Conservation (phyloP, 2,113 vertebrate genomes). For the Aplodontia rufa region DNA sequence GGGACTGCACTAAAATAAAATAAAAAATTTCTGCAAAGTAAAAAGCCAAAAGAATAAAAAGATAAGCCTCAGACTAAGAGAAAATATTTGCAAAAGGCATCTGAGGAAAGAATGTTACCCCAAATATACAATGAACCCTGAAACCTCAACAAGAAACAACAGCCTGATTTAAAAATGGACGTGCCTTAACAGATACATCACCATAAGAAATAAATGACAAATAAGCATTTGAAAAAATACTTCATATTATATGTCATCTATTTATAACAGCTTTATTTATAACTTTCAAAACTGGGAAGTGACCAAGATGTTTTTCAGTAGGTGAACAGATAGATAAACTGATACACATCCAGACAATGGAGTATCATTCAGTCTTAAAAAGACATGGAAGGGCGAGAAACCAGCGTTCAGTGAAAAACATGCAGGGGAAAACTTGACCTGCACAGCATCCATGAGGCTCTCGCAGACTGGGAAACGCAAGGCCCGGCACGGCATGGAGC, state of each 20-base stretch:
- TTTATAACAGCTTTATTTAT: background rate
- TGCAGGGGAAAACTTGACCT: background rate
- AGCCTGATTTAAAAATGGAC: too few relatives aligned
- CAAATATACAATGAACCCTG: too few relatives aligned
- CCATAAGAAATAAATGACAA: too few relatives aligned
- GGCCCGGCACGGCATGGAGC: too few relatives aligned
- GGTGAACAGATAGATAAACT: background rate
- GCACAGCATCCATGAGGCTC: background rate
- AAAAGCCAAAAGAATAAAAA: background rate
- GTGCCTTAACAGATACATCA: too few relatives aligned
- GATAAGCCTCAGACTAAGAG: too few relatives aligned
- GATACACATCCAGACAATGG: background rate
- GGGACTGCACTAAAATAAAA: background rate
- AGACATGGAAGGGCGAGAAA: background rate
- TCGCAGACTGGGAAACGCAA: fast-evolving
- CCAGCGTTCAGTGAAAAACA: background rate
- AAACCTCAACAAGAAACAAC: too few relatives aligned
- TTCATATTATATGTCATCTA: too few relatives aligned
- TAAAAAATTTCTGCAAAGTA: background rate
- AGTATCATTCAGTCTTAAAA: background rate
- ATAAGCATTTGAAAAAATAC: too few relatives aligned
- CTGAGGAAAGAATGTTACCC: background rate
- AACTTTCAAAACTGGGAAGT: background rate
- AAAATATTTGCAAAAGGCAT: background rate
- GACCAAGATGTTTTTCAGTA: background rate